Evolutionary conservation across 2,797 vertebrate genomes (phyloP).

Genomic region (Chaunax sp.): DNA sequence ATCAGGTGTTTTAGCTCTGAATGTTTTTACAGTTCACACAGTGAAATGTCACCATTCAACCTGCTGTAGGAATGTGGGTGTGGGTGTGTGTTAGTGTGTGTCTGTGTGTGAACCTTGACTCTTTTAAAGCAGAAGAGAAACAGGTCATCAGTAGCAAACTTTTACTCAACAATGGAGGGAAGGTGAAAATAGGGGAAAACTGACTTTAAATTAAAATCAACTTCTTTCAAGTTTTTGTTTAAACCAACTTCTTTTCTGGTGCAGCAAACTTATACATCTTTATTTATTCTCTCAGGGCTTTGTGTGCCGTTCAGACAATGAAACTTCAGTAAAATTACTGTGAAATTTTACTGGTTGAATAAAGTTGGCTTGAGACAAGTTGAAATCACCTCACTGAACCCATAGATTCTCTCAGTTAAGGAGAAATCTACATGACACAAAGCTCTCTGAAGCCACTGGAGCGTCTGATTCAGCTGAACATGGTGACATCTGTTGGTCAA

Average conservation of each 20-base stretch:
- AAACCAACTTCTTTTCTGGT: neutral
- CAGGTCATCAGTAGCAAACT: neutral
- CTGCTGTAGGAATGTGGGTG: constrained; percentile 45
- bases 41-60: constrained; percentile 32
- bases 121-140: neutral
- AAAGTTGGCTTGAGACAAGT: too few relatives aligned
- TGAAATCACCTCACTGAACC: too few relatives aligned
- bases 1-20: constrained; percentile 13
- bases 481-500: neutral
- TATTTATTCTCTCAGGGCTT: too few relatives aligned
- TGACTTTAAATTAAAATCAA: too few relatives aligned
- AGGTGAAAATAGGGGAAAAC: too few relatives aligned
- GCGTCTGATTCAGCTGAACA: too few relatives aligned
- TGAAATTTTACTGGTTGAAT: too few relatives aligned
- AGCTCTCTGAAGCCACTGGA: too few relatives aligned
- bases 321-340: too few relatives aligned
- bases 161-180: neutral
- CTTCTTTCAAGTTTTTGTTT: neutral
- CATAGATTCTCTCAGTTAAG: too few relatives aligned
- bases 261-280: neutral
- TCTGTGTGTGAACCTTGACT: constrained; percentile 2
- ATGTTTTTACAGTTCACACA: constrained; percentile 35
- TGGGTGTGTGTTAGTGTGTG: neutral
- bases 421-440: too few relatives aligned
- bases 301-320: too few relatives aligned